Evolutionary conservation across 2,113 vertebrate genomes (phyloP), one percentile per base, ranked within the genome.

Genomic region (Xenopus laevis): DNA sequence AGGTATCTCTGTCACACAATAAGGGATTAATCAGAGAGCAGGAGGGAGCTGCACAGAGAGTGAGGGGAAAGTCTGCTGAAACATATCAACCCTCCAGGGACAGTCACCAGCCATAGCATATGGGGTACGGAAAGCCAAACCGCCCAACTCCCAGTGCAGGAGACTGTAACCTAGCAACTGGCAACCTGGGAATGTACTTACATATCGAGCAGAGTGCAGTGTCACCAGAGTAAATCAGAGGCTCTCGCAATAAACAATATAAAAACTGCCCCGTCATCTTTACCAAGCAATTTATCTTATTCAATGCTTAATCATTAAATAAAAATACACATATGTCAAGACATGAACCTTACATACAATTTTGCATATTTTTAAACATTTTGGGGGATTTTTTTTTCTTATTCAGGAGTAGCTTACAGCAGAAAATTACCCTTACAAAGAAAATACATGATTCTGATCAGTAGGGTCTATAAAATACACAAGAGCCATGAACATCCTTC

Each of bases 61-160:
- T 89, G 83, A 86, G 89, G 90, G 87, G 88, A 88, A 92, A 89
- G 88, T 87, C 58, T 94, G 91, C 87, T 90, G 87, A 88, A 93
- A 88, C 93, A 93, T 96, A 98, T 98, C 95, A 95, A 92, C 92
- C 88, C 97, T 94, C 94, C 71, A 71, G 97, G 93, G 97, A 90
- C 89, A 82, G 52, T 87, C 87, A 84, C 92, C 87, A 92, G 93
- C 89, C 93, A 90, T 91, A 91, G 92, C 96, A 99, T 96, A 99
- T 98, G 97, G 96, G 94, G 92, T 89, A 87, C 83, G 93, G 92
- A 92, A 95, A 95, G 90, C 85, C 80, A 78, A 90, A 84, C 91
- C 91, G 89, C 87, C 86, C 90, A 84, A 84, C 92, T 92, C 91
- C 89, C 92, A 91, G 89, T 80, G 87, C 84, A 92, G 91, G 72